Percentiles rank a stretch among this genome's conserved stretches.
phyloP scores from a whole-genome alignment of 2,797 vertebrate species.

The Balearica regulorum region DNA sequence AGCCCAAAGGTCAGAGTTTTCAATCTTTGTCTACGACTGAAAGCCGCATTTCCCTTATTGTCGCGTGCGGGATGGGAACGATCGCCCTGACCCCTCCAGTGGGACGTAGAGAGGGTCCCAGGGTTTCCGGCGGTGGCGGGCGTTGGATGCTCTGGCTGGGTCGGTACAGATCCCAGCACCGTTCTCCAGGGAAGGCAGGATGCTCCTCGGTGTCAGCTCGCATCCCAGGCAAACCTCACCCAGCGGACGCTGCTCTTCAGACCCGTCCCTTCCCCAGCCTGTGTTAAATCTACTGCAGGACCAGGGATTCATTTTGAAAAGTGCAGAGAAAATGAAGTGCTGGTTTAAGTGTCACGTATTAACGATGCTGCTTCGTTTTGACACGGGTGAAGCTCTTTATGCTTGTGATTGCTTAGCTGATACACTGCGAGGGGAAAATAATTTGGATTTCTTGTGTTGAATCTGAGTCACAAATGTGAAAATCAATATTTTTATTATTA shows the following conservation, averaged over 20 bases:
- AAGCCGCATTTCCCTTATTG: neutral
- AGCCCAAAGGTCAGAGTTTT: neutral
- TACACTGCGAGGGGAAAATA: neutral
- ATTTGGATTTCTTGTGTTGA: neutral
- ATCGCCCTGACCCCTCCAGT: neutral
- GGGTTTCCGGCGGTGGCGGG: neutral
- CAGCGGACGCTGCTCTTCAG: neutral
- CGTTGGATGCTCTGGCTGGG: neutral
- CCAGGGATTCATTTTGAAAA: neutral
- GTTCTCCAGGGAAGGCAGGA: neutral
- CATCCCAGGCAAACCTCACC: neutral
- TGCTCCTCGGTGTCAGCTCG: neutral
- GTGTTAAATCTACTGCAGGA: neutral
- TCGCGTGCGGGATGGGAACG: neutral
- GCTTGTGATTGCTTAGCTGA: neutral
- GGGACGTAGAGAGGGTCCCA: neutral
- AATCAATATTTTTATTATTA: slow-evolving; percentile 32
- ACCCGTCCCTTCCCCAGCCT: neutral
- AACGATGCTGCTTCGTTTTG: neutral
- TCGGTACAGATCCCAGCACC: neutral
- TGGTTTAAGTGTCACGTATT: neutral
- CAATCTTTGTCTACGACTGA: neutral
- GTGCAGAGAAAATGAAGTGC: neutral
- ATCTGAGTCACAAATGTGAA: neutral
- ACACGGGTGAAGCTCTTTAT: neutral